Evolutionary conservation across 1,140 invertebrate genomes (phyloP).

Genomic region (Drosophila fuyamai): DNA sequence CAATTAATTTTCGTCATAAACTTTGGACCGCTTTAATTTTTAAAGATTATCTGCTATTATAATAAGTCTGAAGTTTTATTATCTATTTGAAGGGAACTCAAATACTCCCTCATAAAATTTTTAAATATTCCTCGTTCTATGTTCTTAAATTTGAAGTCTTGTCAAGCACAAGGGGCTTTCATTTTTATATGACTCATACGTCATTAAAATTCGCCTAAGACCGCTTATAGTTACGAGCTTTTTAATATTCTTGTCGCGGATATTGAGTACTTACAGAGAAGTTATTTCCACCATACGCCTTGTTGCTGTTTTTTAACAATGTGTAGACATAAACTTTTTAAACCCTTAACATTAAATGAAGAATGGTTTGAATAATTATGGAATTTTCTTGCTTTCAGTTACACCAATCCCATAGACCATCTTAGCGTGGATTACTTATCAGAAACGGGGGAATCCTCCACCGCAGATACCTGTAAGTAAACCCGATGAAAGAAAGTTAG

Average conservation of each 20-base stretch:
- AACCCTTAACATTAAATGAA: not conserved
- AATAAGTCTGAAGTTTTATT: too few species aligned
- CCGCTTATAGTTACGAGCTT: conserved; percentile 13
- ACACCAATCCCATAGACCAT: conserved; percentile 88
- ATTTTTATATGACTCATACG: conserved; percentile 20
- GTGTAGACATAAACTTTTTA: conserved; percentile 8
- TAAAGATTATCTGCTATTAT: too few species aligned
- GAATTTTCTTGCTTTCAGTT: conserved; percentile 70
- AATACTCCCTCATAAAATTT: not conserved
- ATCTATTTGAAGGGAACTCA: too few species aligned
- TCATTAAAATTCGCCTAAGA: conserved; percentile 9
- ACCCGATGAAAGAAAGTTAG: conserved; percentile 12
- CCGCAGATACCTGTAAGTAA: conserved; percentile 85
- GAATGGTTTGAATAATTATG: not conserved
- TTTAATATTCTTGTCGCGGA: conserved; percentile 18
- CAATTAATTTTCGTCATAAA: too few species aligned
- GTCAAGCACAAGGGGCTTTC: conserved; percentile 8
- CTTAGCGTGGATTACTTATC: conserved; percentile 85
- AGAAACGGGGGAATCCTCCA: conserved; percentile 84
- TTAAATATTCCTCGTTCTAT: conserved; percentile 36
- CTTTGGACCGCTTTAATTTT: too few species aligned
- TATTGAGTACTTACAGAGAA: not conserved
- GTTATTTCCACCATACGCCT: not conserved
- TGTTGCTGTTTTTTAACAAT: conserved; percentile 1
- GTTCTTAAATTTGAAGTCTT: conserved; percentile 1